Conservation (phyloP, 2,113 vertebrate genomes). For the Numida meleagris region DNA sequence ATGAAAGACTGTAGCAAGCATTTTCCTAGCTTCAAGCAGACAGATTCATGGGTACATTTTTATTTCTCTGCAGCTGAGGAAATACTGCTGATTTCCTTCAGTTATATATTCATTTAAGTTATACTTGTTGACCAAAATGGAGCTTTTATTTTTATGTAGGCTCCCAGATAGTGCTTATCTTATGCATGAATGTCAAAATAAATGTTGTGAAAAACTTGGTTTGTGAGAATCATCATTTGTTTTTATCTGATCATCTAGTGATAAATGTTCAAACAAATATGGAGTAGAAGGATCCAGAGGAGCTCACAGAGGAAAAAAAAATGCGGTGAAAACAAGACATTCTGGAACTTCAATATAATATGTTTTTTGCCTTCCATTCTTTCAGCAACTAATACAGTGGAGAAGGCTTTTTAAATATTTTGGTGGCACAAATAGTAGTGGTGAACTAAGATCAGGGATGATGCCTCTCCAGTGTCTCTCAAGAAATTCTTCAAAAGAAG, state of each 20-base stretch:
- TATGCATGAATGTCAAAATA: neutral
- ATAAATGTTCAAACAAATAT: neutral
- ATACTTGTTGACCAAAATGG: neutral
- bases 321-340: neutral
- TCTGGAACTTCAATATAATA: neutral
- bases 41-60: neutral
- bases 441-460: neutral
- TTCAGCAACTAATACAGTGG: neutral
- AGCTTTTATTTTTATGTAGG: neutral
- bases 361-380: neutral
- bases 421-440: neutral
- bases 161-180: neutral
- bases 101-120: neutral
- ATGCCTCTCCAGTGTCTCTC: neutral
- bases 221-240: neutral
- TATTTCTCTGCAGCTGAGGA: neutral
- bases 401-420: neutral
- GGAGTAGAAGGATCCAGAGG: neutral
- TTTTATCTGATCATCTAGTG: neutral
- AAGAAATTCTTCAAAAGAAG: neutral
- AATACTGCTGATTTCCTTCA: neutral
- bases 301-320: neutral
- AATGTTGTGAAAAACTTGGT: neutral
- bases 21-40: neutral
- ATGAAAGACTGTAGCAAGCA: neutral